Conservation (phyloP, 2,797 vertebrate genomes). For the Rachycentron canadum region DNA sequence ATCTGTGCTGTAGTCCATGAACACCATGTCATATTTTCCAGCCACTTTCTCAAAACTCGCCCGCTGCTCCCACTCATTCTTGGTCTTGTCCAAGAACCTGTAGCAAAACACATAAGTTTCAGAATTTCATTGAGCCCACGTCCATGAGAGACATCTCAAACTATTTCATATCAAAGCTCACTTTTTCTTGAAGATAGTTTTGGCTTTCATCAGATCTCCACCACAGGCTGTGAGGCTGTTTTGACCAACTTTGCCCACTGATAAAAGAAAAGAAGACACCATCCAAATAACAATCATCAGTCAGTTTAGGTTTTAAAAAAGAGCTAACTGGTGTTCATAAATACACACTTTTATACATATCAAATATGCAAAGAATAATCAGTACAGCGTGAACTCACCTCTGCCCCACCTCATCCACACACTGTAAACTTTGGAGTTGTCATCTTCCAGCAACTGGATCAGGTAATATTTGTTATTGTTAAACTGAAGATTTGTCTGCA, state of each 20-base stretch:
- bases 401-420: slow-evolving; percentile 95
- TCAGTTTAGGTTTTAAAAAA: not conserved
- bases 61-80: slow-evolving; percentile 89
- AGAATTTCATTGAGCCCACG: not conserved
- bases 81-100: slow-evolving; percentile 94
- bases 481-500: slow-evolving; percentile 92
- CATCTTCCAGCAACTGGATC: slow-evolving; percentile 92
- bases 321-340: not conserved
- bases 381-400: slow-evolving; percentile 76
- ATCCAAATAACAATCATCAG: not conserved
- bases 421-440: slow-evolving; percentile 84
- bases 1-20: slow-evolving; percentile 87
- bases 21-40: slow-evolving; percentile 93
- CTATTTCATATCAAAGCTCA: slow-evolving; percentile 57
- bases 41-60: slow-evolving; percentile 87
- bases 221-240: slow-evolving; percentile 84
- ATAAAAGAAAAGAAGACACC: slow-evolving; percentile 12
- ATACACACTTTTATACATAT: not conserved
- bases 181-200: slow-evolving; percentile 92
- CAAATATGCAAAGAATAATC: not conserved
- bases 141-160: not conserved
- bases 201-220: slow-evolving; percentile 88
- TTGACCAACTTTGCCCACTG: slow-evolving; percentile 93
- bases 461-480: slow-evolving; percentile 97
- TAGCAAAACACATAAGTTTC: not conserved